A percentile compares a stretch with the other conserved stretches of the same genome.
Conservation (phyloP, 2,113 vertebrate species). For the Donacobius atricapilla region DNA sequence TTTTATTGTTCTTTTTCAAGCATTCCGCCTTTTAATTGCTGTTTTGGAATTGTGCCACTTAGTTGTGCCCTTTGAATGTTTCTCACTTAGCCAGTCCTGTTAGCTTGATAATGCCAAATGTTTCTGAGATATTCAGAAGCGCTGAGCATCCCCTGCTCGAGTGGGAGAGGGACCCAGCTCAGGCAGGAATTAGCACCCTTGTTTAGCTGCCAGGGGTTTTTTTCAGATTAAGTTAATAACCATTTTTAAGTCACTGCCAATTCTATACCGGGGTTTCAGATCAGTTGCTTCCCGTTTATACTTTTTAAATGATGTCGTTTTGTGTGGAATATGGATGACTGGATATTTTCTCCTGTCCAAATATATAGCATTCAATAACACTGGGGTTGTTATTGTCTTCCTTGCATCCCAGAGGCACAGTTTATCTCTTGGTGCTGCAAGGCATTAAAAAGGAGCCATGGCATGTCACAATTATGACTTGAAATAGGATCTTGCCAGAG, state of each 20-base stretch:
- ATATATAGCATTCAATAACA: slow-evolving; percentile 15
- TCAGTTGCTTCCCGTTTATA: slow-evolving; percentile 17
- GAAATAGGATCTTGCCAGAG: slow-evolving; percentile 42
- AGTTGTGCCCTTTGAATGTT: slow-evolving; percentile 50
- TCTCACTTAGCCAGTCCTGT: slow-evolving; percentile 34
- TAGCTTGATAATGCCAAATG: slow-evolving; percentile 15
- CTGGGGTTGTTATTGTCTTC: slow-evolving; percentile 30
- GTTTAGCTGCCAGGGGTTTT: background rate
- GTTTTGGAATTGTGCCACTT: slow-evolving; percentile 49
- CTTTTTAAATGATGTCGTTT: slow-evolving; percentile 30
- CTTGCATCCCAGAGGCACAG: slow-evolving; percentile 36
- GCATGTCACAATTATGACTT: slow-evolving; percentile 36
- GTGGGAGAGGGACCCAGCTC: background rate
- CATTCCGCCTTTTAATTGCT: slow-evolving; percentile 59
- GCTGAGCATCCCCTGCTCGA: background rate
- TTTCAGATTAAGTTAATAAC: background rate
- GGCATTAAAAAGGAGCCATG: slow-evolving; percentile 42
- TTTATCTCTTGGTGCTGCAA: slow-evolving; percentile 27
- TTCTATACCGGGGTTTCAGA: background rate
- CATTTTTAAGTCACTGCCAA: slow-evolving; percentile 17
- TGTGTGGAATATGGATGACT: slow-evolving; percentile 22
- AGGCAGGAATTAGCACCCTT: background rate
- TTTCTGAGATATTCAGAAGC: slow-evolving; percentile 3
- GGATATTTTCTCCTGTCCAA: slow-evolving; percentile 40
- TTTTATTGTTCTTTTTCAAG: slow-evolving; percentile 59